Evolutionary conservation across 2,888 invertebrate genomes (phyloP).

Genomic region (Drosophila picticornis): DNA sequence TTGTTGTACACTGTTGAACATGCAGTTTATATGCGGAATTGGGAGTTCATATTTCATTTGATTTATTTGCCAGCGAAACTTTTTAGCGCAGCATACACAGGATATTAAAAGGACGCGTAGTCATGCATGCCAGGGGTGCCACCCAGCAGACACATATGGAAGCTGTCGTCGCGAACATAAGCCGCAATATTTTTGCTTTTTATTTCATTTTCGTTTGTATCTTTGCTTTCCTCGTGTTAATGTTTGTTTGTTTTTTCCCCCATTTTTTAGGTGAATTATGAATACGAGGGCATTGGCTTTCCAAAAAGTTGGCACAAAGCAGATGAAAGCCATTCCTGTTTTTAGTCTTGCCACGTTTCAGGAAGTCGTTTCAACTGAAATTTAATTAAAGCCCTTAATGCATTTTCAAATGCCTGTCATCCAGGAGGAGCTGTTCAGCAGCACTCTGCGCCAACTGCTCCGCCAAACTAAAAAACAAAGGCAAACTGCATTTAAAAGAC

Average conservation of each 20-base stretch:
- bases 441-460: slow-evolving; percentile 2
- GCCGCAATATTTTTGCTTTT: slow-evolving; percentile 22
- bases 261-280: slow-evolving; percentile 41
- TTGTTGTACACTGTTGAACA: not conserved
- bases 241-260: not conserved
- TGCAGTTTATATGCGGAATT: slow-evolving; percentile 25
- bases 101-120: slow-evolving; percentile 80
- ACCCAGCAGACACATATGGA: slow-evolving; percentile 60
- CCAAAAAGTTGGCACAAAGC: slow-evolving; percentile 29
- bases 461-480: slow-evolving; percentile 21
- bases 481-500: slow-evolving; percentile 48
- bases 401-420: slow-evolving; percentile 65
- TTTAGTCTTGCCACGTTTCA: slow-evolving; percentile 27
- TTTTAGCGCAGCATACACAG: slow-evolving; percentile 60
- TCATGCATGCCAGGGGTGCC: slow-evolving; percentile 63
- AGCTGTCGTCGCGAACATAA: slow-evolving; percentile 49
- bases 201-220: slow-evolving; percentile 4
- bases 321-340: slow-evolving; percentile 19
- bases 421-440: not conserved
- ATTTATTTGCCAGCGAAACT: slow-evolving; percentile 70
- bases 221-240: not conserved
- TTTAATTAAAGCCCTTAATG: slow-evolving; percentile 75
- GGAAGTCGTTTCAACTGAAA: slow-evolving; percentile 29
- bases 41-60: slow-evolving; percentile 47
- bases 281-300: slow-evolving; percentile 38